A percentile compares a stretch with the other conserved stretches of the same genome.
These are phyloP conservation scores for Cladopsammia gracilis DNA, from an alignment of 64 coral and sea anemone species.

Conservation along the genomic window DNA sequence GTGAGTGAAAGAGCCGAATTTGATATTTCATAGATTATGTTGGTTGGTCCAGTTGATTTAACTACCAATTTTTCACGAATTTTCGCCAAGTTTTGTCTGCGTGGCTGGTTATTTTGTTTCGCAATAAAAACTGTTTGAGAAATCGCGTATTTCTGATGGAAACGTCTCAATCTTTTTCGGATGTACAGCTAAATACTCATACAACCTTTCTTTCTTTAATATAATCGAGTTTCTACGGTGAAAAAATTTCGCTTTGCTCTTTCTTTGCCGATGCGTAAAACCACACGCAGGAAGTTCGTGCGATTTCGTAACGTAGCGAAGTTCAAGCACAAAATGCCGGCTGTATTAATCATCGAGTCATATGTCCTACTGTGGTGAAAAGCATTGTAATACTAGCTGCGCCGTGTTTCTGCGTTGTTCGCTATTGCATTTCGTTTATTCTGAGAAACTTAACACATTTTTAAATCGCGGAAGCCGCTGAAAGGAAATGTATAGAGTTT, in stretches of 20 bases:
- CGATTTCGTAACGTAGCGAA: slow-evolving; percentile 28
- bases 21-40: slow-evolving; percentile 9
- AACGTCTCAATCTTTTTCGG: not conserved
- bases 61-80: not conserved
- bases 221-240: not conserved
- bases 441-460: not conserved
- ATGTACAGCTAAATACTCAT: not conserved
- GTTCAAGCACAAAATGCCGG: slow-evolving; percentile 32
- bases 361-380: not conserved
- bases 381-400: not conserved
- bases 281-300: not conserved
- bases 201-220: not conserved
- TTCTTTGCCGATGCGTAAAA: not conserved
- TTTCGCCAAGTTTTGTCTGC: not conserved
- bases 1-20: not conserved
- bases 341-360: slow-evolving; percentile 28
- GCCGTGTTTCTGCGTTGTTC: not conserved
- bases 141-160: slow-evolving; percentile 2
- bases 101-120: slow-evolving; percentile 6
- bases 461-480: not conserved
- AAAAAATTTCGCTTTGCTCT: not conserved
- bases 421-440: not conserved
- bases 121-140: not conserved
- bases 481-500: not conserved
- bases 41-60: not conserved